Evolutionary conservation across 2,888 invertebrate genomes (phyloP).

Genomic region (Tachina fera): DNA sequence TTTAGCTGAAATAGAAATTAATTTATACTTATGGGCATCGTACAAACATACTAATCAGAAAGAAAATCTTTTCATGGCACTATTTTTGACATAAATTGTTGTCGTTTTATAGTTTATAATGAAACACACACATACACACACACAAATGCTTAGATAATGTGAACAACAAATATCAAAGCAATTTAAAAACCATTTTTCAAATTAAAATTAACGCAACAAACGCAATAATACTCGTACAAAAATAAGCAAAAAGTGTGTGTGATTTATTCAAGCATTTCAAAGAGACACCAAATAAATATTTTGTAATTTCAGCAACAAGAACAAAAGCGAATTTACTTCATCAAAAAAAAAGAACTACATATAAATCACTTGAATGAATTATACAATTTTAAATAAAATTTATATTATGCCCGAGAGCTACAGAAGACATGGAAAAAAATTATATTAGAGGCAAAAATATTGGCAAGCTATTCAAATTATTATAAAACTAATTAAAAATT

Average conservation of each 20-base stretch:
- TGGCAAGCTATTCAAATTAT: too few species aligned
- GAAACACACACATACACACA: too few species aligned
- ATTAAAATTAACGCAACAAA: slow-evolving; percentile 10
- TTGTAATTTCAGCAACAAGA: background rate
- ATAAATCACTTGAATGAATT: slow-evolving; percentile 6
- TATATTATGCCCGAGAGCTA: too few species aligned
- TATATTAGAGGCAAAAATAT: too few species aligned
- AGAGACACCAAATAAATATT: background rate
- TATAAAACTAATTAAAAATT: too few species aligned
- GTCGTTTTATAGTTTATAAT: too few species aligned
- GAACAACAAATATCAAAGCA: background rate
- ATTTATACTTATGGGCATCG: background rate
- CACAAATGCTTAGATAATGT: too few species aligned
- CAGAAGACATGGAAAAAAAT: too few species aligned
- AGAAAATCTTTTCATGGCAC: too few species aligned
- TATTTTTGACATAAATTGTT: too few species aligned
- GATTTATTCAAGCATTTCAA: background rate
- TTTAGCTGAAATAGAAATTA: slow-evolving; percentile 16
- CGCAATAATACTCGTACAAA: background rate
- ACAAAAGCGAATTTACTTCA: background rate
- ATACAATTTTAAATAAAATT: background rate
- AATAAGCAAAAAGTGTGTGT: background rate
- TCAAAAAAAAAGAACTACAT: background rate
- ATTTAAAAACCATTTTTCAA: slow-evolving; percentile 7
- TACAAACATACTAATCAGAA: too few species aligned